Evolutionary conservation across 2,888 invertebrate species (phyloP), one percentile per base, ranked within the genome.

Genomic region (Cyrtodaria siliqua): DNA sequence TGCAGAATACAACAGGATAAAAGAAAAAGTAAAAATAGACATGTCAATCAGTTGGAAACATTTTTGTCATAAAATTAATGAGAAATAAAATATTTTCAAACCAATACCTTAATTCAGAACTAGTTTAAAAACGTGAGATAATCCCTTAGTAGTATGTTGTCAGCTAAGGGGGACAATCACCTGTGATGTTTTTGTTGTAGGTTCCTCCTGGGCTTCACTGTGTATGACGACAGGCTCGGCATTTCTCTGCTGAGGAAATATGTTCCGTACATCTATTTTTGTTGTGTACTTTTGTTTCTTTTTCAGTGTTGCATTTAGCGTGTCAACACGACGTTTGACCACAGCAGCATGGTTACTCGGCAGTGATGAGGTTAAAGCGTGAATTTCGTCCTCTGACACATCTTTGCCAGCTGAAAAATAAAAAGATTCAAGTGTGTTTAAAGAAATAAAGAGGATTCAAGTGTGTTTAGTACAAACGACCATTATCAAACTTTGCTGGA

Each of bases 231-330:
- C 56, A 14, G n/a, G 59, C 14, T 24, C 55, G 16, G 49, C 20
- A 47, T 49, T 33, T n/a, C n/a, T 12, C 23, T 16, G 60, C 4
- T 78, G 60, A 6, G 86, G 81, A 62, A 90, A 90, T 33, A 90
- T 88, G 53, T 89, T 88, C 38, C 85, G 75, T 23, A 90, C 88
- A 77, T 90, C 88, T 18, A 85, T 82, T 67, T 89, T 89, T 16
- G 77, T 83, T 52, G 73, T 78, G 67, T 75, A 93, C 57, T 91
- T 91, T 86, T 95, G 94, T 70, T 88, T 87, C 88, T 95, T 94
- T 62, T 96, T 94, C 38, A 96, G 95, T 0, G 97, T 97, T 78
- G 96, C 95, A 93, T 96, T 97, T 69, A 97, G 94, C 12, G 96
- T 95, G 66, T 95, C 94, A 29, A 97, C 96, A 23, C 97, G 94